Conservation (phyloP, 2,113 vertebrate genomes). For the Poeciliopsis occidentalis region DNA sequence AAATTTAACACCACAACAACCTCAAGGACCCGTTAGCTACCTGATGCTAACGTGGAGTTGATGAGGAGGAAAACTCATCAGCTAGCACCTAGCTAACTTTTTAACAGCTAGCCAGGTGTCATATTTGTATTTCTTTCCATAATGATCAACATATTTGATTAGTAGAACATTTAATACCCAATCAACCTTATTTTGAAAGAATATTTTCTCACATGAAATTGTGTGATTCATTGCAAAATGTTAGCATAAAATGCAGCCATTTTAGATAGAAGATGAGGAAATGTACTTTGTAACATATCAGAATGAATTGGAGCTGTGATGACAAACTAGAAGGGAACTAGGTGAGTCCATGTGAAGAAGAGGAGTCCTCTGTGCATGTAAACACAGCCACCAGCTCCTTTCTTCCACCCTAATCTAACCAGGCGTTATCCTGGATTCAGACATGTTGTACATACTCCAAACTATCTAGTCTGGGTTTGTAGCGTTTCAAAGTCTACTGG, state of each 20-base stretch:
- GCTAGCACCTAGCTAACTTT: no score
- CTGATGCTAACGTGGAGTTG: no score
- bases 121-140: no score
- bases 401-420: conserved; percentile 30
- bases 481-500: conserved; percentile 29
- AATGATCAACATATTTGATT: no score
- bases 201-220: no score
- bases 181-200: no score
- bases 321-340: neutral
- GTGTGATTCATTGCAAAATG: neutral
- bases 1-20: no score
- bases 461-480: conserved; percentile 43
- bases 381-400: conserved; percentile 24
- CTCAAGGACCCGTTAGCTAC: no score
- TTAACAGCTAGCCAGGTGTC: no score
- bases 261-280: neutral
- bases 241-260: neutral
- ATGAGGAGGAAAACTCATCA: no score
- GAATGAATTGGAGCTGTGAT: neutral
- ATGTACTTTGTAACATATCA: neutral
- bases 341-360: neutral
- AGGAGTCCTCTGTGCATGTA: conserved; percentile 58
- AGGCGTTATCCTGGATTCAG: conserved; percentile 9
- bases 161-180: no score
- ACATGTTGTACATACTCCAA: conserved; percentile 44